Evolutionary conservation across 2,888 invertebrate species (phyloP).

Genomic region (Auanema freiburgensis): DNA sequence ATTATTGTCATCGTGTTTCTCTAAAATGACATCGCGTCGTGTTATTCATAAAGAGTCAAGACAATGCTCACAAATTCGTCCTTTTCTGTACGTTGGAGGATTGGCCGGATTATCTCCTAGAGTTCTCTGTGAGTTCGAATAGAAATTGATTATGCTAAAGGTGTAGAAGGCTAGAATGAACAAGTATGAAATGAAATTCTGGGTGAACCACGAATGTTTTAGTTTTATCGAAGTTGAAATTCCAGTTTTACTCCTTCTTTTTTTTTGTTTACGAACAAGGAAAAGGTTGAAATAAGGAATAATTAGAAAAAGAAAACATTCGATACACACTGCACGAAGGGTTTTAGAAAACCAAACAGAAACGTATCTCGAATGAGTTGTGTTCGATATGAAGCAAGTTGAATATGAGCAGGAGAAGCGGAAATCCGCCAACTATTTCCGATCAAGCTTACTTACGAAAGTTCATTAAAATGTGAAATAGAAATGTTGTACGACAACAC

Average conservation of each 20-base stretch:
- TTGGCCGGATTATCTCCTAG: conserved; percentile 43
- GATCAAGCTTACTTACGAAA: too few relatives aligned
- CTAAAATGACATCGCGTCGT: conserved; percentile 42
- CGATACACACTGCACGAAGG: neutral
- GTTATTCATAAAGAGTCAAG: conserved; percentile 49
- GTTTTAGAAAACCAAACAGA: neutral
- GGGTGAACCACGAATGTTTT: conserved; percentile 3
- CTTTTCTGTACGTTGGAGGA: conserved; percentile 49
- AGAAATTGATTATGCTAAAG: neutral
- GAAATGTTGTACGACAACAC: neutral
- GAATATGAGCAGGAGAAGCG: too few relatives aligned
- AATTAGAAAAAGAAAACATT: conserved; percentile 4
- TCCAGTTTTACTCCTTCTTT: neutral
- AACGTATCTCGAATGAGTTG: neutral
- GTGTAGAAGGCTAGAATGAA: conserved; percentile 11
- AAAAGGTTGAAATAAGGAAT: neutral
- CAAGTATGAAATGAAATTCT: neutral
- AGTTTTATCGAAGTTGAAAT: neutral
- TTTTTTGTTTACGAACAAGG: neutral
- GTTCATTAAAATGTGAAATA: too few relatives aligned
- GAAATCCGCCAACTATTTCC: too few relatives aligned
- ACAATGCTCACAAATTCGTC: conserved; percentile 43
- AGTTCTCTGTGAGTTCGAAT: conserved; percentile 40
- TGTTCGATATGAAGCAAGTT: too few relatives aligned
- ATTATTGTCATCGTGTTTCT: neutral